A percentile compares a stretch with the other conserved stretches of the same genome.
phyloP scores from a whole-genome alignment of 2,113 vertebrate genomes.

The Passerina amoena region DNA sequence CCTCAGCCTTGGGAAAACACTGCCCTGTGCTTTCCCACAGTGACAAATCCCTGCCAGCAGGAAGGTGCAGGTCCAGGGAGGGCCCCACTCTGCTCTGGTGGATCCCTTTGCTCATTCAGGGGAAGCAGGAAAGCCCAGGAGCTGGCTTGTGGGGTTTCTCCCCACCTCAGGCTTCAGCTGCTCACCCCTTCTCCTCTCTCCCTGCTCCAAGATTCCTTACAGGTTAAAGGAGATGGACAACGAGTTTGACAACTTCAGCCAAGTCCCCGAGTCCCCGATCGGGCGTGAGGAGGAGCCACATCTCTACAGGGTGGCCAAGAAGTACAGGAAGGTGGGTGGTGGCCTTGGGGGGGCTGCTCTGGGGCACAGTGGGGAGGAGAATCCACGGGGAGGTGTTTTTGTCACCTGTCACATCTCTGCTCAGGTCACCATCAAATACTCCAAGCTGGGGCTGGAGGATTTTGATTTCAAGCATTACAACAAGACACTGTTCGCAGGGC shows the following conservation, averaged over 20 bases:
- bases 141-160: not conserved
- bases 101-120: not conserved
- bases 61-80: slow-evolving; percentile 20
- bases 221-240: slow-evolving; percentile 90
- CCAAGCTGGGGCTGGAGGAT: slow-evolving; percentile 94
- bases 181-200: not conserved
- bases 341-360: not conserved
- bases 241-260: slow-evolving; percentile 93
- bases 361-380: not conserved
- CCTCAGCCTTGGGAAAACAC: slow-evolving; percentile 27
- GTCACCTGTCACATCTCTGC: fast-evolving
- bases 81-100: not conserved
- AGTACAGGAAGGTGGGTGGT: slow-evolving; percentile 94
- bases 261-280: slow-evolving; percentile 92
- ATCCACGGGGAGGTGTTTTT: not conserved
- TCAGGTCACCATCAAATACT: slow-evolving; percentile 98
- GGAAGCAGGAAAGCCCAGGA: not conserved
- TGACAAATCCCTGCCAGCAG: not conserved
- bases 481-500: slow-evolving; percentile 93
- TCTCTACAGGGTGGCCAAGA: slow-evolving; percentile 95
- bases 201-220: slow-evolving; percentile 86
- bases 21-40: slow-evolving; percentile 34
- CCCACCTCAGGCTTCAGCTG: fast-evolving
- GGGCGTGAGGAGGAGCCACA: slow-evolving; percentile 95
- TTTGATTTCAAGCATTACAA: slow-evolving; percentile 99